Evolutionary conservation across 2,113 vertebrate species (phyloP).

Genomic region (Balaenoptera acutorostrata): DNA sequence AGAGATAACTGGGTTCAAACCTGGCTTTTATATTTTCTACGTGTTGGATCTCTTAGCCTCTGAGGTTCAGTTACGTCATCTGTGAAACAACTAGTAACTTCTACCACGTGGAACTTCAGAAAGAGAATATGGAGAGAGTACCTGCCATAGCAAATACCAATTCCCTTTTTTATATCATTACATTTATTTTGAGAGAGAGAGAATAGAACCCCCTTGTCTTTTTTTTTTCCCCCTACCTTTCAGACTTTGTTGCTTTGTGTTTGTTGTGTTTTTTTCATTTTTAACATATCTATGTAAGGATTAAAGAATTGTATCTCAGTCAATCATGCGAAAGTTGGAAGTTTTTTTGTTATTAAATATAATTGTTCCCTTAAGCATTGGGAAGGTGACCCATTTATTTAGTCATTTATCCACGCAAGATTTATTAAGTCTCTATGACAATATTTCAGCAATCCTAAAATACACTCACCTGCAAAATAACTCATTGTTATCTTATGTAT

Average conservation of each 20-base stretch:
- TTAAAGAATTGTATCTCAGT: not conserved
- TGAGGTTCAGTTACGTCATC: not conserved
- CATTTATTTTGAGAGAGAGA: not conserved
- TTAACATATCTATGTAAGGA: not conserved
- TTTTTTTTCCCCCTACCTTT: not conserved
- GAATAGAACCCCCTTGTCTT: not conserved
- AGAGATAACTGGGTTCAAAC: not conserved
- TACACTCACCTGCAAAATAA: not conserved
- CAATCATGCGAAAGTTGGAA: not conserved
- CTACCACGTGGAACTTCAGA: not conserved
- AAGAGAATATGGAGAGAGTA: not conserved
- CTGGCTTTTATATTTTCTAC: not conserved
- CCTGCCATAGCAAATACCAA: too few species aligned
- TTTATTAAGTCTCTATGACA: not conserved
- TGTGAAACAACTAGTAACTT: not conserved
- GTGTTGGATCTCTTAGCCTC: not conserved
- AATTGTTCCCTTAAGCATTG: not conserved
- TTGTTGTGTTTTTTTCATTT: not conserved
- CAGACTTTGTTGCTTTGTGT: not conserved
- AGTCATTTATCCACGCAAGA: not conserved
- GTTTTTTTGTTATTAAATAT: not conserved
- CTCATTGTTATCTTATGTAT: not conserved
- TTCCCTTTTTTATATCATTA: not conserved
- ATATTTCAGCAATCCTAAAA: slow-evolving; percentile 3
- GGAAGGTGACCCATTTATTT: not conserved